Percentiles rank a stretch among this genome's conserved stretches.
Conservation (phyloP, 2,797 vertebrate species). For the Danionella dracula region DNA sequence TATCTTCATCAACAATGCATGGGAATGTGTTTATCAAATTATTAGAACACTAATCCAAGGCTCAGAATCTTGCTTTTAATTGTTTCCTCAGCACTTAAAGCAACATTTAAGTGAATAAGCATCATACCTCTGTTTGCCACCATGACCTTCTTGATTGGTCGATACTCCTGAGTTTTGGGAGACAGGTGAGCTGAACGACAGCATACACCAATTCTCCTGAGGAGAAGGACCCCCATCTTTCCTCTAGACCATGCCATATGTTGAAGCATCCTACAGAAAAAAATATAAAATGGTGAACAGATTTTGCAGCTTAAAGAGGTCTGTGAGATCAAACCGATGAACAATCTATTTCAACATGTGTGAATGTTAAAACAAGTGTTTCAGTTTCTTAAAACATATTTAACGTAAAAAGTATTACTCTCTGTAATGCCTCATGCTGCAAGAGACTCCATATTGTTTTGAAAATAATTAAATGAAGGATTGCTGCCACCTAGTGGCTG, state of each 20-base stretch:
- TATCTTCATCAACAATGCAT: too few relatives aligned
- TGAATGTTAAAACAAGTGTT: too few relatives aligned
- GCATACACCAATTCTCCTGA: constrained; percentile 53
- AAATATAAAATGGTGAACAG: not conserved
- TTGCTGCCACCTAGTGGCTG: constrained; percentile 36
- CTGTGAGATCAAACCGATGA: not conserved
- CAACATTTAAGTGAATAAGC: not conserved
- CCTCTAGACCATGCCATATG: constrained; percentile 44
- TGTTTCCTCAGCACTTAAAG: not conserved
- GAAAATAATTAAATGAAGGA: not conserved
- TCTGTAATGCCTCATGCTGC: too few relatives aligned
- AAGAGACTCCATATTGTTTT: not conserved
- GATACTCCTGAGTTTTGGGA: constrained; percentile 53
- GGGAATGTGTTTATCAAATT: too few relatives aligned
- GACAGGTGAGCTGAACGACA: constrained; percentile 56
- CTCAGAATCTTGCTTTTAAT: not conserved
- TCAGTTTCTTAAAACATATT: too few relatives aligned
- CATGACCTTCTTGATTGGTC: constrained; percentile 74
- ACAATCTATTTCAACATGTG: not conserved
- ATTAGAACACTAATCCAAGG: not conserved
- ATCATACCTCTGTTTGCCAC: constrained; percentile 74
- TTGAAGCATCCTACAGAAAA: constrained; percentile 57
- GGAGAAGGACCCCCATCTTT: constrained; percentile 55
- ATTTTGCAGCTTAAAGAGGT: not conserved
- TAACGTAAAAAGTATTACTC: too few relatives aligned